Conservation (phyloP, 2,113 vertebrate genomes). For the Geococcyx californianus region DNA sequence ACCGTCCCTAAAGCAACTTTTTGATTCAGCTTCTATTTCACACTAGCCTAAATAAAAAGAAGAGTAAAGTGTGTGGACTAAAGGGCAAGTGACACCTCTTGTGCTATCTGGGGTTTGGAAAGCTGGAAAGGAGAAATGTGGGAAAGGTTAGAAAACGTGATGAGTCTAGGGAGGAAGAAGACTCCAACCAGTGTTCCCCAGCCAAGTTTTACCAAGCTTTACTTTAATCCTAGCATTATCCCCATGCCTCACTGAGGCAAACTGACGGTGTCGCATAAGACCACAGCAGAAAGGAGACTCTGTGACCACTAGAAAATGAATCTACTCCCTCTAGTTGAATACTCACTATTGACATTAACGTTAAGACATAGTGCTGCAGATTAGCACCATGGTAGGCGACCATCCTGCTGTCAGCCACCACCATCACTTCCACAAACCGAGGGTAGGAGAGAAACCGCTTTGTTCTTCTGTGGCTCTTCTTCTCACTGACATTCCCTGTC, state of each 20-base stretch:
- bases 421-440: conserved; percentile 98
- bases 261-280: accelerated
- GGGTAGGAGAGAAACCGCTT: conserved; percentile 97
- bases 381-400: conserved; percentile 92
- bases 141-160: accelerated
- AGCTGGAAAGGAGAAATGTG: not conserved
- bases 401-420: conserved; percentile 97
- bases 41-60: not conserved
- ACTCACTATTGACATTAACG: conserved; percentile 99
- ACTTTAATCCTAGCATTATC: not conserved
- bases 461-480: conserved; percentile 83
- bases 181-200: not conserved
- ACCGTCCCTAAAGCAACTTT: not conserved
- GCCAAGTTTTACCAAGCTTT: not conserved
- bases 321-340: not conserved
- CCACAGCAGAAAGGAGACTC: not conserved
- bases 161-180: not conserved
- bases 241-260: not conserved
- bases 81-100: not conserved
- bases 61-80: accelerated
- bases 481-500: conserved; percentile 74
- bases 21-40: not conserved
- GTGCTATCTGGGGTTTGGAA: not conserved
- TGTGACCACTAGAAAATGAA: not conserved
- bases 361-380: conserved; percentile 96